Percentiles rank a stretch among this genome's conserved stretches.
phyloP scores from a whole-genome alignment of 2,888 invertebrate genomes.

The Endomychus coccineus region DNA sequence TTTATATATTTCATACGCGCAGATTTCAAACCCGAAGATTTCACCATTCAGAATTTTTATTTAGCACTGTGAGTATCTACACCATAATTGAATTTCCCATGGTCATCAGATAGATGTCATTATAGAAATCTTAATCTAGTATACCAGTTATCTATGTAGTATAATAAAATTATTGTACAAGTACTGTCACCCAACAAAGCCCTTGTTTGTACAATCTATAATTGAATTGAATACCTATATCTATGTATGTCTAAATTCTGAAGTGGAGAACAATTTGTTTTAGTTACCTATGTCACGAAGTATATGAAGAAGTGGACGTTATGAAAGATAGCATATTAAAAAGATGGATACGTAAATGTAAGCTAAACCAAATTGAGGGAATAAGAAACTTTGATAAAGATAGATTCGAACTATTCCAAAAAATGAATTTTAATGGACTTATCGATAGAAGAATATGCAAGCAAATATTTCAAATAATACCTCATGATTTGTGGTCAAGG shows the following conservation, averaged over 20 bases:
- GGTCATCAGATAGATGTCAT: too few relatives aligned
- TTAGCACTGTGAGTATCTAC: constrained; percentile 47
- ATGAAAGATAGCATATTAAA: constrained; percentile 41
- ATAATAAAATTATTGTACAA: too few relatives aligned
- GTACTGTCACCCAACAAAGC: too few relatives aligned
- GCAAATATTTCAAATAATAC: constrained; percentile 33
- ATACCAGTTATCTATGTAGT: too few relatives aligned
- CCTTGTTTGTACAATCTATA: too few relatives aligned
- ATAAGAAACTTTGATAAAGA: constrained; percentile 19
- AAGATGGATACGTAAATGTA: constrained; percentile 39
- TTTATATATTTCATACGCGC: constrained; percentile 52
- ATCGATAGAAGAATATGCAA: constrained; percentile 48
- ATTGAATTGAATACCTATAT: too few relatives aligned
- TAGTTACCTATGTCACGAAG: constrained; percentile 50
- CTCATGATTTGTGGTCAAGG: constrained; percentile 33
- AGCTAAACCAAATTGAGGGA: constrained; percentile 27
- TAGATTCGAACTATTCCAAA: constrained; percentile 37
- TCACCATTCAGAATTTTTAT: constrained; percentile 48
- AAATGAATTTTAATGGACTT: constrained; percentile 45
- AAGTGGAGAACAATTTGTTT: too few relatives aligned
- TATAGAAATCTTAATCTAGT: too few relatives aligned
- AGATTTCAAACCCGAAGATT: constrained; percentile 41
- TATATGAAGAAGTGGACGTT: constrained; percentile 53
- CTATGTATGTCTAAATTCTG: too few relatives aligned
- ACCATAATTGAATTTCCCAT: too few relatives aligned